Evolutionary conservation across 2,888 invertebrate genomes (phyloP), one percentile per base, ranked within the genome.

Genomic region (Drosophila buzzatii): DNA sequence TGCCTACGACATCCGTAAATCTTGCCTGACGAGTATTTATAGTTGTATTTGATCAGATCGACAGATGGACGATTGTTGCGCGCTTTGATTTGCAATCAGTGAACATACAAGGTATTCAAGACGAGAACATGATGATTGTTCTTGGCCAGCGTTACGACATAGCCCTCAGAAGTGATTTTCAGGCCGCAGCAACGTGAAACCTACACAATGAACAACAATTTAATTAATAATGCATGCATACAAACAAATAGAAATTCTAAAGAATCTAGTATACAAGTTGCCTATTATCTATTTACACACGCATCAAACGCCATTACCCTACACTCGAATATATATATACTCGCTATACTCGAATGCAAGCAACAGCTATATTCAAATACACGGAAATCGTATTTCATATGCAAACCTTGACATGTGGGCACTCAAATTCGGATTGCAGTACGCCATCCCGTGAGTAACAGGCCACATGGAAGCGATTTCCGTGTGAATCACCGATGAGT

Each of bases 41-140:
- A 85, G 71, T 75, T 90, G 68, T 68, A 84, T 79, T 75, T 91
- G 76, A 78, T 90, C 78, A 83, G 83, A 76, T 89, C 91, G 80
- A 81, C 85, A 75, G 79, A 84, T 82, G 77, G 84, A 82, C 78
- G 88, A 85, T 90, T 87, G 73, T 83, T 91, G 61, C 79, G 87
- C 75, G 81, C 90, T 91, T 91, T 91, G 70, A 92, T 91, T 93
- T 93, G 94, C 93, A 95, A 96, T 96, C 96, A 97, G 94, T 97
- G 96, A 95, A 97, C 97, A 95, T 97, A 97, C 92, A 98, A 95
- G 90, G 97, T 98, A 95, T 98, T 97, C 94, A 99, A 95, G 93
- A 99, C 98, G 94, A 99, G 96, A 92, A 99, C 99, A 94, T 99
- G 98, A 94, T 99, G 99, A 94, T 99, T 99, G 95, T 99, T 99